These are phyloP conservation scores for Holothuria leucospilota DNA, from an alignment of 53 echinoderm and acorn worm genomes.

Conservation along the genomic window DNA sequence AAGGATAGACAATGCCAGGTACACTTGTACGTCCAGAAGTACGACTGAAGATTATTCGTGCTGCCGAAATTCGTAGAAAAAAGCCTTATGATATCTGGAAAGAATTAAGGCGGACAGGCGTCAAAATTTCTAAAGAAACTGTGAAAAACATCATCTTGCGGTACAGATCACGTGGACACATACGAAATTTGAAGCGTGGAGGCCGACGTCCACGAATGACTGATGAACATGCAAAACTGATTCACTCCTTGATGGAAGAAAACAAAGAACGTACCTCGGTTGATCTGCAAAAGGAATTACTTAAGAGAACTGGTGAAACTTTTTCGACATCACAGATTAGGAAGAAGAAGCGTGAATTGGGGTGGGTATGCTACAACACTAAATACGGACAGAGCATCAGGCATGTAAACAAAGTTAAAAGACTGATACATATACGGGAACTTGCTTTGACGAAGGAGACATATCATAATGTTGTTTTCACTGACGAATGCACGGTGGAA, in stretches of 20 bases:
- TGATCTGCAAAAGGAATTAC: neutral
- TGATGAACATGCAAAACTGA: neutral
- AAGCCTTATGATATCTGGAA: neutral
- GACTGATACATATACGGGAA: neutral
- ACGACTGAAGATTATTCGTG: neutral
- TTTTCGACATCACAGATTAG: neutral
- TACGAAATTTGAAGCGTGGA: neutral
- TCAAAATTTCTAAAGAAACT: neutral
- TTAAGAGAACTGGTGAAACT: neutral
- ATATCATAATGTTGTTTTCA: neutral
- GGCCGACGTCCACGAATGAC: neutral
- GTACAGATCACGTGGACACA: neutral
- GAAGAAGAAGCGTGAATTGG: neutral
- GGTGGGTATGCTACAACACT: neutral
- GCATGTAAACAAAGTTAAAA: conserved; percentile 9
- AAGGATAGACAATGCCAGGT: too few relatives aligned
- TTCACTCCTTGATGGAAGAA: neutral
- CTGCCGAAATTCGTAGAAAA: neutral
- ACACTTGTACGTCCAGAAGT: too few relatives aligned
- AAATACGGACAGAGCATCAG: conserved; percentile 37
- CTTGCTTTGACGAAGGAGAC: neutral
- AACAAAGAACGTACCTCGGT: neutral
- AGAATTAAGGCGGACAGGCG: neutral
- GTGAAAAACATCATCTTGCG: conserved; percentile 2
- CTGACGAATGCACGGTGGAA: neutral